Evolutionary conservation across 2,797 vertebrate genomes (phyloP).

Genomic region (Danio aesculapii): DNA sequence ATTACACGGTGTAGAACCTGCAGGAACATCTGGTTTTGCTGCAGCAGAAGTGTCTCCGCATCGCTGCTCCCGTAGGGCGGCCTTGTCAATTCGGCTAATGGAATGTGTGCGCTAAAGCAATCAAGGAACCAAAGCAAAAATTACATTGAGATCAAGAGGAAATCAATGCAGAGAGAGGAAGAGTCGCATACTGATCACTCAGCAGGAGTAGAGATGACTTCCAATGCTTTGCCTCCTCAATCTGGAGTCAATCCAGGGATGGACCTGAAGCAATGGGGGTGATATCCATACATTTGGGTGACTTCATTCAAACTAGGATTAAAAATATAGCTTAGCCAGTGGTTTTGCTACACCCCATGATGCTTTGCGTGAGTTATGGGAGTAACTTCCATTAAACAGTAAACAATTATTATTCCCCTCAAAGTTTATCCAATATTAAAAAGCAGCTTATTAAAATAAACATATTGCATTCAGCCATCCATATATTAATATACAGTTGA

Average conservation of each 20-base stretch:
- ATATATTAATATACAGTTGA: too few relatives aligned
- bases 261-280: not conserved
- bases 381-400: too few relatives aligned
- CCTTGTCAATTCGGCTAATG: constrained; percentile 38
- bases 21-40: constrained; percentile 10
- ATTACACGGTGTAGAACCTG: not conserved
- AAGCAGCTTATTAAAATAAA: too few relatives aligned
- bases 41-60: not conserved
- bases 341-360: too few relatives aligned
- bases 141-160: constrained; percentile 43
- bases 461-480: too few relatives aligned
- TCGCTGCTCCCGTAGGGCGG: too few relatives aligned
- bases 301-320: not conserved
- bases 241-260: not conserved
- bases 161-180: constrained; percentile 46
- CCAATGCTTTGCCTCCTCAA: constrained; percentile 42
- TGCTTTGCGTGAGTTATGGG: too few relatives aligned
- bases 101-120: constrained; percentile 61
- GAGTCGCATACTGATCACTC: constrained; percentile 62
- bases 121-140: constrained; percentile 59
- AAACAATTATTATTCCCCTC: too few relatives aligned
- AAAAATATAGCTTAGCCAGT: not conserved
- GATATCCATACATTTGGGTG: not conserved
- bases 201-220: constrained; percentile 55
- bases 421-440: too few relatives aligned